Percentiles rank a stretch among this genome's conserved stretches.
Evolutionary conservation across 2,888 invertebrate species (phyloP).

Genomic region (Himalopsyche kuldschensis): DNA sequence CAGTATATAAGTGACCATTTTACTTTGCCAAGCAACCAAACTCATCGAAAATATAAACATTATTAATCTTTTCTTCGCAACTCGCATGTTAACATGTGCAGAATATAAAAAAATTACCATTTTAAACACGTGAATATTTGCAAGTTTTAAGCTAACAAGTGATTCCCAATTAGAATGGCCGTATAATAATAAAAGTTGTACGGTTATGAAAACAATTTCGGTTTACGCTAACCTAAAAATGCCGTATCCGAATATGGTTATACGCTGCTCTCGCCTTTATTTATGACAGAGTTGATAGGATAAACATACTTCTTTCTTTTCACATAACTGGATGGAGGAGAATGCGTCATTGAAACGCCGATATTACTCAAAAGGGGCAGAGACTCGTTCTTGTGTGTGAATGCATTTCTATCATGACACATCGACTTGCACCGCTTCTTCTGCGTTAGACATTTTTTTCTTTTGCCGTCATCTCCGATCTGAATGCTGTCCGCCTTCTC

Average conservation of each 20-base stretch:
- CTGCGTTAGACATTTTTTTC: slow-evolving; percentile 38
- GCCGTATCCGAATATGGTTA: slow-evolving; percentile 41
- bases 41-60: too few relatives aligned
- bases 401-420: slow-evolving; percentile 30
- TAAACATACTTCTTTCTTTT: slow-evolving; percentile 66
- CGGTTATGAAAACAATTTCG: too few relatives aligned
- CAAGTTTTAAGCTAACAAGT: too few relatives aligned
- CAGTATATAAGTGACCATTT: too few relatives aligned
- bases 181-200: too few relatives aligned
- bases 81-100: too few relatives aligned
- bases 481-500: slow-evolving; percentile 35
- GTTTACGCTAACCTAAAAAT: too few relatives aligned
- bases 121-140: too few relatives aligned
- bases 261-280: slow-evolving; percentile 60
- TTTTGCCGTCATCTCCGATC: slow-evolving; percentile 37
- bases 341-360: slow-evolving; percentile 44
- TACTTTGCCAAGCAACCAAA: too few relatives aligned
- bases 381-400: slow-evolving; percentile 55
- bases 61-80: too few relatives aligned
- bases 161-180: too few relatives aligned
- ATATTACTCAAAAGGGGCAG: slow-evolving; percentile 59
- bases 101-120: too few relatives aligned
- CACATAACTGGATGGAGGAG: slow-evolving; percentile 60
- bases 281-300: slow-evolving; percentile 50
- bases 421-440: slow-evolving; percentile 37